phyloP scores from a whole-genome alignment of 2,113 vertebrate genomes.

The Montifringilla adamsi region DNA sequence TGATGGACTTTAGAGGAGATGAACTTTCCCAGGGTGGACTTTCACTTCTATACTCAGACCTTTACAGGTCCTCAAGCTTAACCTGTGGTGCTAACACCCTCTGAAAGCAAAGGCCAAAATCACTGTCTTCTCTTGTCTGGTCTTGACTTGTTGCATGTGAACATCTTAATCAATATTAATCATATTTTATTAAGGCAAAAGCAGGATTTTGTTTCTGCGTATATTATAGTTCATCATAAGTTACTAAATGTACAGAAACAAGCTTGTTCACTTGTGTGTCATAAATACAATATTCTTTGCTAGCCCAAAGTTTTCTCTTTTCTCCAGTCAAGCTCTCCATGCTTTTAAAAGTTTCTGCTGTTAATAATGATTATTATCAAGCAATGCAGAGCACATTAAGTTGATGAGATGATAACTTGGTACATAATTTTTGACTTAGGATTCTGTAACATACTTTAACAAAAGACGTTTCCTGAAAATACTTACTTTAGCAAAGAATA shows the following conservation, averaged over 20 bases:
- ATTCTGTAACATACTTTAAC: neutral
- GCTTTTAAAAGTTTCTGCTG: neutral
- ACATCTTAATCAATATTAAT: neutral
- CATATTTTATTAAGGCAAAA: neutral
- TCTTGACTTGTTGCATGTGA: neutral
- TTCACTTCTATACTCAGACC: neutral
- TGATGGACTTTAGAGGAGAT: neutral
- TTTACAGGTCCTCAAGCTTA: neutral
- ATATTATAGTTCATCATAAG: neutral
- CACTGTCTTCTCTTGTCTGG: neutral
- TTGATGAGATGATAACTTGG: neutral
- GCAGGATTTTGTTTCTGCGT: neutral
- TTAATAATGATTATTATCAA: neutral
- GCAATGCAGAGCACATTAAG: neutral
- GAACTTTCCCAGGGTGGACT: neutral
- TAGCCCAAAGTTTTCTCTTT: neutral
- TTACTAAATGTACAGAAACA: neutral
- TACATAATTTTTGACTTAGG: neutral
- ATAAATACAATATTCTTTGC: neutral
- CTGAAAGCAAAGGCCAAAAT: neutral
- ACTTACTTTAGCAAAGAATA: neutral
- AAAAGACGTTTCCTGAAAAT: neutral
- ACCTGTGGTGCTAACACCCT: neutral
- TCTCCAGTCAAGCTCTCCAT: neutral
- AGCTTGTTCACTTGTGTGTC: neutral